phyloP scores from a whole-genome alignment of 2,113 vertebrate genomes.

The Cheilinus undulatus region DNA sequence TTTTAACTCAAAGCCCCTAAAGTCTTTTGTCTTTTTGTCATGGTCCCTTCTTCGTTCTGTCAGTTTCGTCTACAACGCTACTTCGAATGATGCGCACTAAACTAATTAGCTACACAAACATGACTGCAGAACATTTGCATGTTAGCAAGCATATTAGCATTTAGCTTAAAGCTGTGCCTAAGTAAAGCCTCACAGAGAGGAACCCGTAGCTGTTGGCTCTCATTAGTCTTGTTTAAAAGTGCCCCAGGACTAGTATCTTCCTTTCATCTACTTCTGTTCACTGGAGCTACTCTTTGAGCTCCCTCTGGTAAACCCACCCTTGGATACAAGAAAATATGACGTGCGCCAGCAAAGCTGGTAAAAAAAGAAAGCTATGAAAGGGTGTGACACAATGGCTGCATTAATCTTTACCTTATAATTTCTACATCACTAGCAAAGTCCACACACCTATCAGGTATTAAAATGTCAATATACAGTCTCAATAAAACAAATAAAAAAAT shows the following conservation, averaged over 20 bases:
- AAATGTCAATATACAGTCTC: slow-evolving; percentile 23
- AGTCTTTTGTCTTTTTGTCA: too few relatives aligned
- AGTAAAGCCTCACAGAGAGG: neutral
- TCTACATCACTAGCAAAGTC: neutral
- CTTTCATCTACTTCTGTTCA: neutral
- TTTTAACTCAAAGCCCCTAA: too few relatives aligned
- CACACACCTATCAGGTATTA: slow-evolving; percentile 8
- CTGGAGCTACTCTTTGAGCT: neutral
- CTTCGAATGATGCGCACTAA: neutral
- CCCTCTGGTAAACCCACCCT: neutral
- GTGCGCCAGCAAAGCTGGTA: neutral
- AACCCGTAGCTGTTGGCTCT: neutral
- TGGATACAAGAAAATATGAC: neutral
- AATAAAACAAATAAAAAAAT: slow-evolving; percentile 48
- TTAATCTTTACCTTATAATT: neutral
- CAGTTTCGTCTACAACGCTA: neutral
- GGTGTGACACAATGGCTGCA: neutral
- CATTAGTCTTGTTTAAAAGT: slow-evolving; percentile 1
- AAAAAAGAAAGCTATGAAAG: neutral
- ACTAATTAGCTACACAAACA: neutral
- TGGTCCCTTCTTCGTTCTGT: too few relatives aligned
- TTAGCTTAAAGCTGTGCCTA: neutral
- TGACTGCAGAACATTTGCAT: neutral
- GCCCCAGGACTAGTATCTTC: slow-evolving; percentile 1
- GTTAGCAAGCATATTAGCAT: neutral